phyloP scores from a whole-genome alignment of 2,113 vertebrate species.

The Archilochus colubris region DNA sequence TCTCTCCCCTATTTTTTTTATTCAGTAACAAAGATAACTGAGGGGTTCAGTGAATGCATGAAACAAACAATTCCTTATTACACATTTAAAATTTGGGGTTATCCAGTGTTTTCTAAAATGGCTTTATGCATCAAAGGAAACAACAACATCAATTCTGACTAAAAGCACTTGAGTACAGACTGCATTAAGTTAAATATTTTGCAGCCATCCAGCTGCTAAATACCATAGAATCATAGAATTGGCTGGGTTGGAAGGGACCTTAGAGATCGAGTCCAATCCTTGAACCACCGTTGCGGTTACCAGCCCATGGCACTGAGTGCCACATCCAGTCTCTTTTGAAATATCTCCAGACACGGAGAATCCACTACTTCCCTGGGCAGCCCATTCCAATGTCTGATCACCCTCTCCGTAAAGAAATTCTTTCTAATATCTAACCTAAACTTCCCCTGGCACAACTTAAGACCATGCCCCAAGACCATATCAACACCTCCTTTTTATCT shows the following conservation, averaged over 20 bases:
- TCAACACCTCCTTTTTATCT: neutral
- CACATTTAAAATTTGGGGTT: neutral
- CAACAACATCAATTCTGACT: neutral
- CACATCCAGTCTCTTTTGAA: no score
- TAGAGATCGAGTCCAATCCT: no score
- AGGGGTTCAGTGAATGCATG: neutral
- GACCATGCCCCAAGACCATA: neutral
- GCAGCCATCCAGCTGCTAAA: neutral
- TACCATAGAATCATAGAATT: no score
- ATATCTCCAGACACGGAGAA: no score
- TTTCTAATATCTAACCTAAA: no score
- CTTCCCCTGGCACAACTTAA: no score
- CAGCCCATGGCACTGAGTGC: no score
- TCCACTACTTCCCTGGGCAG: no score
- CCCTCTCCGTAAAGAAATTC: no score
- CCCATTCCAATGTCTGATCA: no score
- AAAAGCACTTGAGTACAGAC: neutral
- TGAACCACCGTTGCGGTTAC: no score
- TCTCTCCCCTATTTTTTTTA: neutral
- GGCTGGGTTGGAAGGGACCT: no score
- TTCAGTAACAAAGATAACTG: neutral
- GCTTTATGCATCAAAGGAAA: neutral
- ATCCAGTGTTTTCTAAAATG: neutral
- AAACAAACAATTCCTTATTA: neutral
- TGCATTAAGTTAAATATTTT: neutral